These are phyloP conservation scores for Tor tambroides DNA, from an alignment of 2,113 vertebrate species.

Conservation along the genomic window DNA sequence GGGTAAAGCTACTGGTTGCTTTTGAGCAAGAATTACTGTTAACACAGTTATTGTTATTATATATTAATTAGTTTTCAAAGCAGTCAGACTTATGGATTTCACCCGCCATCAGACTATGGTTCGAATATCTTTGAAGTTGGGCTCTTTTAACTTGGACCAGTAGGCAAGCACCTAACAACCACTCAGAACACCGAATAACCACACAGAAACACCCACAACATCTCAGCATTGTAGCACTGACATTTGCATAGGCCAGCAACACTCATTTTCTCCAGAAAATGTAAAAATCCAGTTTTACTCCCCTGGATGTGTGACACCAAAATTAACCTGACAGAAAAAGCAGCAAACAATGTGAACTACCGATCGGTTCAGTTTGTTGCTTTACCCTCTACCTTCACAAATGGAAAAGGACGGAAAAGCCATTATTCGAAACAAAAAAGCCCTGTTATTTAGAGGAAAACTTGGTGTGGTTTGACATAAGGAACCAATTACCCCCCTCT, in stretches of 20 bases:
- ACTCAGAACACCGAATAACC: not conserved
- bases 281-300: not conserved
- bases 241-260: not conserved
- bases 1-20: no score
- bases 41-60: no score
- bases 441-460: constrained; percentile 71
- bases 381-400: constrained; percentile 52
- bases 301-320: not conserved
- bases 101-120: not conserved
- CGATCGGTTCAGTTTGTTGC: constrained; percentile 28
- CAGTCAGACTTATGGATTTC: not conserved
- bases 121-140: not conserved
- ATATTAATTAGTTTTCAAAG: no score
- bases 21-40: no score
- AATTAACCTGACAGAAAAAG: not conserved
- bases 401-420: constrained; percentile 77
- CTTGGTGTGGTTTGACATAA: constrained; percentile 75
- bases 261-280: not conserved
- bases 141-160: not conserved
- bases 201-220: not conserved
- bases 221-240: not conserved
- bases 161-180: not conserved
- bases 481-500: constrained; percentile 76
- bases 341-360: constrained; percentile 24
- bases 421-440: constrained; percentile 73